Percentiles rank a stretch among this genome's conserved stretches.
Conservation (phyloP, 2,113 vertebrate species). For the Atherinomorus stipes region DNA sequence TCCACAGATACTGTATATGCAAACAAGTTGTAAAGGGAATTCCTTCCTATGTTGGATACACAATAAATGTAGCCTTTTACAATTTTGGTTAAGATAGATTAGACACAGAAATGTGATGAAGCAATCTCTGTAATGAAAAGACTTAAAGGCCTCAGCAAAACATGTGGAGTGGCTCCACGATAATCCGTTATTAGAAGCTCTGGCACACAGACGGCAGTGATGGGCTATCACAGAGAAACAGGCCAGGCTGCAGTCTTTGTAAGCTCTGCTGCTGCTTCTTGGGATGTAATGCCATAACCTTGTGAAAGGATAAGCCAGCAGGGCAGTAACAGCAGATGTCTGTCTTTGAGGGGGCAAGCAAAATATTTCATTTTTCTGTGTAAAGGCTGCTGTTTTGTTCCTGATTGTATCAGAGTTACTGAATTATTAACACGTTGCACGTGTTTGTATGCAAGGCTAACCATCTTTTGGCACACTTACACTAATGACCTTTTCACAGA, state of each 20-base stretch:
- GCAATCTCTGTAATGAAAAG: conserved; percentile 70
- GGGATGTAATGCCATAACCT: conserved; percentile 66
- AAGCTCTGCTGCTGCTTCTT: conserved; percentile 57
- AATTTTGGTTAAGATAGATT: conserved; percentile 54
- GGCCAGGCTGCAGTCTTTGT: conserved; percentile 57
- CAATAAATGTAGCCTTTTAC: conserved; percentile 46
- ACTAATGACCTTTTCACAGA: conserved; percentile 1
- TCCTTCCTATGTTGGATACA: conserved; percentile 10
- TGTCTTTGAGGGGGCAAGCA: conserved; percentile 23
- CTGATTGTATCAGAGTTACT: conserved; percentile 13
- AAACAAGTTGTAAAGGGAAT: conserved; percentile 25
- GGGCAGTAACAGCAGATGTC: conserved; percentile 41
- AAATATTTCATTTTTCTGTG: conserved; percentile 31
- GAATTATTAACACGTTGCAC: conserved; percentile 25
- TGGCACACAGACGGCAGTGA: conserved; percentile 67
- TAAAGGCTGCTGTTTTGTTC: conserved; percentile 21
- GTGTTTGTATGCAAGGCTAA: conserved; percentile 34
- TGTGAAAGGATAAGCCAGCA: conserved; percentile 66
- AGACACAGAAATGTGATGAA: conserved; percentile 70
- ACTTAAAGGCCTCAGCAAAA: conserved; percentile 71
- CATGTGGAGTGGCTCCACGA: conserved; percentile 70
- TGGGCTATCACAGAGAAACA: conserved; percentile 70
- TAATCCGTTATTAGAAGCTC: conserved; percentile 76
- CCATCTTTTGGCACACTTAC: conserved; percentile 24
- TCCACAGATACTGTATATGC: conserved; percentile 5